Conservation (phyloP, 2,888 invertebrate genomes). For the Eristalinus sepulchralis region DNA sequence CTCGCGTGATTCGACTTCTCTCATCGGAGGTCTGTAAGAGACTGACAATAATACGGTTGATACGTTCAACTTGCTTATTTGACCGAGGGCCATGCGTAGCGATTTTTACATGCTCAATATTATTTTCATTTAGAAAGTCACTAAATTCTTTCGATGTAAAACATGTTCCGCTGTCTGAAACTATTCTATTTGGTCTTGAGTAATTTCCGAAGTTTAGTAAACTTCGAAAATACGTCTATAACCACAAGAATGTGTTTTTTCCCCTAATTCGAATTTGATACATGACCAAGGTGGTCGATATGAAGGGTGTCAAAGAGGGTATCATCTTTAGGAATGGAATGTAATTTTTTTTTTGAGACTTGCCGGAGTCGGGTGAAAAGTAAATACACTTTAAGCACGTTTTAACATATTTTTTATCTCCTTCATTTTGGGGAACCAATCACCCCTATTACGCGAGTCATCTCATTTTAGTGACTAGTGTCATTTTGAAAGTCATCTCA, state of each 20-base stretch:
- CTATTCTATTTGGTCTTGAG: slow-evolving; percentile 73
- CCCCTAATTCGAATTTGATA: slow-evolving; percentile 73
- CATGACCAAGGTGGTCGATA: slow-evolving; percentile 79
- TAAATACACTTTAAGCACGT: slow-evolving; percentile 12
- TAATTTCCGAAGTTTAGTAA: slow-evolving; percentile 60
- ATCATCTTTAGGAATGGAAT: not conserved
- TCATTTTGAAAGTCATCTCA: no score
- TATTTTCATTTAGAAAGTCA: slow-evolving; percentile 73
- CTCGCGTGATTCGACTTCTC: no score
- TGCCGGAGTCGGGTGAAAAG: slow-evolving; percentile 4
- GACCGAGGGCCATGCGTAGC: slow-evolving; percentile 29
- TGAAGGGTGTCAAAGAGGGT: slow-evolving; percentile 9
- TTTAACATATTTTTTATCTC: not conserved
- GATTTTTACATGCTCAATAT: slow-evolving; percentile 25
- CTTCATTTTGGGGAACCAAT: slow-evolving; percentile 35
- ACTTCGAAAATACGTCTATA: no score
- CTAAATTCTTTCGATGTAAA: slow-evolving; percentile 77
- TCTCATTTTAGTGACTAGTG: no score
- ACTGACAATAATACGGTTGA: no score
- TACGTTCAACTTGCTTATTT: slow-evolving; percentile 41
- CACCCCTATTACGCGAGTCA: no score
- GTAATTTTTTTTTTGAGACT: not conserved
- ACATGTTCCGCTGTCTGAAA: slow-evolving; percentile 78
- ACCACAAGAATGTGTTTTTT: slow-evolving; percentile 76
- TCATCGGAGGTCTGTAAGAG: no score